Evolutionary conservation across 1,140 invertebrate genomes (phyloP), one percentile per base, ranked within the genome.

Genomic region (Ceratosolen fusciceps): DNA sequence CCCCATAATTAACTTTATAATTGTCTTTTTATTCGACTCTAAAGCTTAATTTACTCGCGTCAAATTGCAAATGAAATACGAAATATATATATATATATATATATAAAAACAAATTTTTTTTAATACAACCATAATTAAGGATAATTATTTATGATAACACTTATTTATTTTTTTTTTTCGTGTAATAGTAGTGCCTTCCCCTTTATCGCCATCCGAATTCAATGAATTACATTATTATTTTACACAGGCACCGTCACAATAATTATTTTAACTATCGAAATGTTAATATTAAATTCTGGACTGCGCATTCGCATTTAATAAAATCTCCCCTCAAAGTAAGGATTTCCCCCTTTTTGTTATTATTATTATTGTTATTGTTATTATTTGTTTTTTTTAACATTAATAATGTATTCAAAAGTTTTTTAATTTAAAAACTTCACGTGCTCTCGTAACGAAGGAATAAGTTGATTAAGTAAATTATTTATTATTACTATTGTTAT

Each of bases 301-400:
- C 39, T 7, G 39, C 21, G 49, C 21, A 52, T 52, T 52, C 2
- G 19, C 21, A 43, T 43, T 43, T 43, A 43, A 43, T 7, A 43
- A 7, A 43, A 43, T 43, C 5, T 7, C 39, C 5, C 12, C 39
- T 43, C n/a, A n/a, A n/a, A n/a, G 39, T 43, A 43, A n/a, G 39
- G 5, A 43, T 43, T 43, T 43, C 12, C 39, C 12, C 39, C 39
- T n/a, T n/a, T n/a, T n/a, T n/a, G n/a, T n/a, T n/a, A n/a, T n/a
- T n/a, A n/a, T n/a, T n/a, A n/a, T n/a, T n/a, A n/a, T 47, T 7
- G 16, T 47, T 47, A 47, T 47, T 7, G 8, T 16, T 47, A 16
- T 47, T 47, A 47, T 47, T 9, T 62, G 5, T 62, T 19, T 62
- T 62, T 62, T 62, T 62, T n/a, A n/a, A n/a, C n/a, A n/a, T n/a